These are phyloP conservation scores for Astatotilapia flaviijosephi DNA, from an alignment of 2,113 vertebrate genomes.

Conservation along the genomic window DNA sequence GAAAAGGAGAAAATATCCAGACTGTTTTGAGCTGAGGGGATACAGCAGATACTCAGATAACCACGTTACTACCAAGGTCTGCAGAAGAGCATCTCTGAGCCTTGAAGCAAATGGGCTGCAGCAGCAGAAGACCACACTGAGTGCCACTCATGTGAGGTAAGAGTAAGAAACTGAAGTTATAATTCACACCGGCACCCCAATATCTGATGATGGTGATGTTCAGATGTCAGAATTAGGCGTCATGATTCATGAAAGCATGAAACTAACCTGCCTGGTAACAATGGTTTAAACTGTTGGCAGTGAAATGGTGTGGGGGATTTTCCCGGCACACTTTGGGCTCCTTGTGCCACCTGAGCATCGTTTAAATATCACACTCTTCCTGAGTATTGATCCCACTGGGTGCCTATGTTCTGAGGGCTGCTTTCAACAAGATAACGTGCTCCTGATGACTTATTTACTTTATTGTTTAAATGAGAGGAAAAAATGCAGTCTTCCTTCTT, in stretches of 20 bases:
- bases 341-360: background rate
- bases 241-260: accelerated
- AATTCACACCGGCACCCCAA: accelerated
- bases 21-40: background rate
- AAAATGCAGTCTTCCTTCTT: background rate
- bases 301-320: background rate
- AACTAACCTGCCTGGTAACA: background rate
- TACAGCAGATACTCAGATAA: background rate
- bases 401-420: background rate
- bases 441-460: background rate
- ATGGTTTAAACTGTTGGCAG: background rate
- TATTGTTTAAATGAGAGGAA: background rate
- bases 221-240: background rate
- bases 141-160: background rate
- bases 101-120: background rate
- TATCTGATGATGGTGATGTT: background rate
- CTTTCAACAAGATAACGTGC: background rate
- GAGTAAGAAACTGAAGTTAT: background rate
- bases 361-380: accelerated
- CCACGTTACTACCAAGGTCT: background rate
- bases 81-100: background rate
- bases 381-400: background rate
- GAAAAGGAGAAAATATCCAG: background rate
- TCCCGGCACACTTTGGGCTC: background rate
- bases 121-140: background rate